phyloP scores from a whole-genome alignment of 2,113 vertebrate species.

The Nothobranchius furzeri region DNA sequence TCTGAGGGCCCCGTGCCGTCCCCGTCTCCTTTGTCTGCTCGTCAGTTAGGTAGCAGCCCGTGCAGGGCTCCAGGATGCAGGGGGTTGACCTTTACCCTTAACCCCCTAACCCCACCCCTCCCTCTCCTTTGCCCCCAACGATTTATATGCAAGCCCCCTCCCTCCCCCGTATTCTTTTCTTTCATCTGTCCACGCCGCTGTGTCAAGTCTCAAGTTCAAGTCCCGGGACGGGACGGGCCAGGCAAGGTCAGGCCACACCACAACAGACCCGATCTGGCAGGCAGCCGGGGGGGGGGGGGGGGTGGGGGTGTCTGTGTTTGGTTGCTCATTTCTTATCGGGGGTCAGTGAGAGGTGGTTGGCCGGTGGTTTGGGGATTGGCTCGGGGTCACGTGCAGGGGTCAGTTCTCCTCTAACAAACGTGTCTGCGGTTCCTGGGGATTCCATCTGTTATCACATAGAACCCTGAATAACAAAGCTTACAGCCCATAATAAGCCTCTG shows the following conservation, averaged over 20 bases:
- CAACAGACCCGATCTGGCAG: constrained; percentile 43
- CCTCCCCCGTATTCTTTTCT: constrained; percentile 57
- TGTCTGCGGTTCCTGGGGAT: constrained; percentile 39
- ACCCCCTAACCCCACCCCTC: constrained; percentile 55
- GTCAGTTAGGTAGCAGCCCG: constrained; percentile 67
- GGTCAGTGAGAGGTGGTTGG: constrained; percentile 47
- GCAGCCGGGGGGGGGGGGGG: background rate
- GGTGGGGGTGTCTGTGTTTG: constrained; percentile 35
- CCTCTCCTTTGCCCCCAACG: constrained; percentile 35
- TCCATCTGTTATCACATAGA: constrained; percentile 26
- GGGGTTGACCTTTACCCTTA: constrained; percentile 72
- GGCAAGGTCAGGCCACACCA: constrained; percentile 39
- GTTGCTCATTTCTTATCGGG: constrained; percentile 56
- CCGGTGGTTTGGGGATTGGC: constrained; percentile 44
- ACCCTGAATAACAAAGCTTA: constrained; percentile 1
- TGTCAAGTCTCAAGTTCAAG: constrained; percentile 85
- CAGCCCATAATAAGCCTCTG: background rate
- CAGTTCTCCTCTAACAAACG: constrained; percentile 28
- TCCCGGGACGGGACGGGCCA: constrained; percentile 51
- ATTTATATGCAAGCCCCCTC: constrained; percentile 78
- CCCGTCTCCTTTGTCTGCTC: constrained; percentile 74
- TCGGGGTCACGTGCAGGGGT: constrained; percentile 36
- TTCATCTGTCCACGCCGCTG: constrained; percentile 69
- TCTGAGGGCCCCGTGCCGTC: constrained; percentile 58
- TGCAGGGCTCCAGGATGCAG: constrained; percentile 41